Base-by-base conservation (phyloP, 2,113 vertebrate genomes). In the Axis porcinus region DNA sequence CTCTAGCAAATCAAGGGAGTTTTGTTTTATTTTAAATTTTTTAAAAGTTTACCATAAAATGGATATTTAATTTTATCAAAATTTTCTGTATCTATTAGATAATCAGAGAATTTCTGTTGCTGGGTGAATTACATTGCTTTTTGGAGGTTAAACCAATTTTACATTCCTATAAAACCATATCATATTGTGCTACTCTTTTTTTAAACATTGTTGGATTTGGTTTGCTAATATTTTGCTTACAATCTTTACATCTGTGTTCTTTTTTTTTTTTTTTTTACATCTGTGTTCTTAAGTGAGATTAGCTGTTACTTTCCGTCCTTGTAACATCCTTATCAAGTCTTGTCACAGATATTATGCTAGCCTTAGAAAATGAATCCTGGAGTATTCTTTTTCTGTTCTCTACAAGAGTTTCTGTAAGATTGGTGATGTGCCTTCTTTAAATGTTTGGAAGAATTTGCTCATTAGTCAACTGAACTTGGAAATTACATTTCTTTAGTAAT, bases 161-260 rank as follows among this genome's bases (percentile, higher is more conserved):
- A 92, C n/a, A 81, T 87, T 90, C 33, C 55, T 89, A 76, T 74
- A 92, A 96, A 82, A 90, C n/a, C 52, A 90, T 93, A 52, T 47
- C 28, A 76, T 91, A 82, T 15, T 89, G 6, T 83, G 84, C 89
- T 82, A 28, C 9, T 21, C 30, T 45, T 93, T 45, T 95, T 91
- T 91, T 88, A 84, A 86, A 67, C 52, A 90, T 25, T 81, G 27
- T 47, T 86, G 19, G 62, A 11, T 81, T 70, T 93, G 43, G 55
- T 70, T 91, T 96, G 47, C 40, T 91, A 87, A 79, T 78, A 85
- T 57, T 93, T 86, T 89, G 28, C 50, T 83, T 79, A 86, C 4
- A 27, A 92, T 90, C 64, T 95, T 97, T 95, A 62, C 17, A 93
- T 92, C 43, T 97, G 25, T 96, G 33, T 79, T 92, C 60, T 67